These are phyloP conservation scores for Noctua fimbriata DNA, from an alignment of 2,888 invertebrate genomes.

Conservation along the genomic window DNA sequence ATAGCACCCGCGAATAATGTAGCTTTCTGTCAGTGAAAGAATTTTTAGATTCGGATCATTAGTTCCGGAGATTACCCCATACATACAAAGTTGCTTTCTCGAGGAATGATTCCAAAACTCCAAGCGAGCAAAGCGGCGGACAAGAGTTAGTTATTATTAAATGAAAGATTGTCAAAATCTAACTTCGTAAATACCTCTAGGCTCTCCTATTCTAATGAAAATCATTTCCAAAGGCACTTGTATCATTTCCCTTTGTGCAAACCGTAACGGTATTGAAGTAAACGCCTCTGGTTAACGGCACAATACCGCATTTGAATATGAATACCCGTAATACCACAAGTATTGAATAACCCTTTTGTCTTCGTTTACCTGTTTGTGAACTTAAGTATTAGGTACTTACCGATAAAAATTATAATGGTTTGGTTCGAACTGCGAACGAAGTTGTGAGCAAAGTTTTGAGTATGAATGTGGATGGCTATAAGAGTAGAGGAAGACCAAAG, in stretches of 20 bases:
- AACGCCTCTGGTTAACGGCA: conserved; percentile 21
- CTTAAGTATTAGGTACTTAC: neutral
- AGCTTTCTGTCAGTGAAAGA: too few species aligned
- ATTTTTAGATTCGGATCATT: too few species aligned
- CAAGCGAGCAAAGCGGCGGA: neutral
- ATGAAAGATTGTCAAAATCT: neutral
- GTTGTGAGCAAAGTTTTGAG: too few species aligned
- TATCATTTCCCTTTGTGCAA: conserved; percentile 28
- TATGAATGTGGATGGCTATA: too few species aligned
- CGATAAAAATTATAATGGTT: conserved; percentile 14
- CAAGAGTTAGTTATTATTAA: neutral
- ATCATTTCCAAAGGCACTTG: conserved; percentile 16
- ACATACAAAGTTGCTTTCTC: neutral
- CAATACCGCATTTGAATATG: conserved; percentile 43
- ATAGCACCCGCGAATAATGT: too few species aligned
- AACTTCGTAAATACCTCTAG: conserved; percentile 17
- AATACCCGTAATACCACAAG: conserved; percentile 26
- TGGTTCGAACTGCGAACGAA: neutral
- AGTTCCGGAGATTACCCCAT: too few species aligned
- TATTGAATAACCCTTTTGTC: conserved; percentile 36
- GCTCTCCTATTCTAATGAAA: conserved; percentile 31
- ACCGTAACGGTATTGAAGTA: conserved; percentile 2
- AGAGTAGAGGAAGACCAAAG: too few species aligned
- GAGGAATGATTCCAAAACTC: neutral
- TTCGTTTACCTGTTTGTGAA: conserved; percentile 25